These are phyloP conservation scores for Pseudococcus longispinus DNA, from an alignment of 2,888 invertebrate genomes.

Conservation along the genomic window DNA sequence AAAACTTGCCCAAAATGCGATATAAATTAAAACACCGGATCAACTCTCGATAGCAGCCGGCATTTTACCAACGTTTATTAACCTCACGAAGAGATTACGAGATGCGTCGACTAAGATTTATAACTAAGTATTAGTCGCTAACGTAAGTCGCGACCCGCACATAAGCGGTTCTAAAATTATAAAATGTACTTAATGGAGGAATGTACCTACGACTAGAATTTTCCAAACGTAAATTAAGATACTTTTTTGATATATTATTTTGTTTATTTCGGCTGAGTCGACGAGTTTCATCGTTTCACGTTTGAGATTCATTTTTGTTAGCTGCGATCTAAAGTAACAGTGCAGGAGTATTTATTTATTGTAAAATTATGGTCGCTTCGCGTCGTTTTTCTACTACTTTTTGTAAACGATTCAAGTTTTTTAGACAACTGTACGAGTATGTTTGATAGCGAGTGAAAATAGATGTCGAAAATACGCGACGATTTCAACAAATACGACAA, in stretches of 20 bases:
- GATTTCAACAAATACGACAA: background rate
- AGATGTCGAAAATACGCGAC: background rate
- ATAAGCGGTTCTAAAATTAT: background rate
- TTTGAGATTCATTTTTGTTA: background rate
- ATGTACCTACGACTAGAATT: background rate
- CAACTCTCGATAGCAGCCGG: no score
- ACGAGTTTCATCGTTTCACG: background rate
- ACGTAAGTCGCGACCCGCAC: background rate
- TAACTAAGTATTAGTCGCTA: background rate
- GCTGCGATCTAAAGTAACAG: background rate
- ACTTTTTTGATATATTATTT: background rate
- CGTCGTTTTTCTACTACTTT: background rate
- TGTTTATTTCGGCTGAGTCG: background rate
- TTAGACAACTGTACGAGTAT: background rate
- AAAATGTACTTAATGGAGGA: background rate
- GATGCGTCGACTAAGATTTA: background rate
- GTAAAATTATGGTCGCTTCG: background rate
- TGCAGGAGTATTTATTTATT: no score
- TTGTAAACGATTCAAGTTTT: background rate
- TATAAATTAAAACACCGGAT: no score
- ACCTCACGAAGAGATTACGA: background rate
- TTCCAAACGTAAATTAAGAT: background rate
- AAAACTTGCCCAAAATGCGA: no score
- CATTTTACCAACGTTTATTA: background rate
- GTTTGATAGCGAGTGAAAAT: background rate